These are phyloP conservation scores for Gymnothorax javanicus DNA, from an alignment of 2,797 vertebrate species.

Conservation along the genomic window DNA sequence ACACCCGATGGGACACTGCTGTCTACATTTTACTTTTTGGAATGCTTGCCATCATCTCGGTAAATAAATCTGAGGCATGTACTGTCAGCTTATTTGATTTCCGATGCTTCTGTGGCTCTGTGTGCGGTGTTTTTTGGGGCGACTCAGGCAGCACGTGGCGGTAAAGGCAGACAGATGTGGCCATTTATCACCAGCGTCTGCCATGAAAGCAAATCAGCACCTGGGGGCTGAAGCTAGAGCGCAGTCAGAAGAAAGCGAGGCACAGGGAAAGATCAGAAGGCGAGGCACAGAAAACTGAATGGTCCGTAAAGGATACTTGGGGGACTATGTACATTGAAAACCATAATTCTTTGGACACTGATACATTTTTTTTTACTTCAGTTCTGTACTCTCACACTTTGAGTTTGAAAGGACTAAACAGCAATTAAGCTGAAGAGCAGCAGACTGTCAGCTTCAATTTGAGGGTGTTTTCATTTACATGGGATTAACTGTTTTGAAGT, in stretches of 20 bases:
- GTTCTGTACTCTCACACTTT: no score
- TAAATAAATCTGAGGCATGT: constrained; percentile 17
- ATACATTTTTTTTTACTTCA: no score
- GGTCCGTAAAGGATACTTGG: constrained; percentile 28
- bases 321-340: no score
- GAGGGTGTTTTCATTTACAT: no score
- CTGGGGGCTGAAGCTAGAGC: neutral
- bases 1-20: neutral
- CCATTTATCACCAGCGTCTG: constrained; percentile 44
- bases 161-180: constrained; percentile 36
- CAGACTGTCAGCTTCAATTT: no score
- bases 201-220: constrained; percentile 49
- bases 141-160: constrained; percentile 35
- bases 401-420: no score
- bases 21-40: neutral
- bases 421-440: no score
- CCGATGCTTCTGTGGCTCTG: constrained; percentile 1
- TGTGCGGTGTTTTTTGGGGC: neutral
- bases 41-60: neutral
- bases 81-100: neutral
- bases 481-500: no score
- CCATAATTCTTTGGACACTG: no score
- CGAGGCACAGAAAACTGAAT: constrained; percentile 29
- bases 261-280: constrained; percentile 18
- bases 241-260: neutral